Conservation (phyloP, 2,797 vertebrate genomes). For the Aythya fuligula region DNA sequence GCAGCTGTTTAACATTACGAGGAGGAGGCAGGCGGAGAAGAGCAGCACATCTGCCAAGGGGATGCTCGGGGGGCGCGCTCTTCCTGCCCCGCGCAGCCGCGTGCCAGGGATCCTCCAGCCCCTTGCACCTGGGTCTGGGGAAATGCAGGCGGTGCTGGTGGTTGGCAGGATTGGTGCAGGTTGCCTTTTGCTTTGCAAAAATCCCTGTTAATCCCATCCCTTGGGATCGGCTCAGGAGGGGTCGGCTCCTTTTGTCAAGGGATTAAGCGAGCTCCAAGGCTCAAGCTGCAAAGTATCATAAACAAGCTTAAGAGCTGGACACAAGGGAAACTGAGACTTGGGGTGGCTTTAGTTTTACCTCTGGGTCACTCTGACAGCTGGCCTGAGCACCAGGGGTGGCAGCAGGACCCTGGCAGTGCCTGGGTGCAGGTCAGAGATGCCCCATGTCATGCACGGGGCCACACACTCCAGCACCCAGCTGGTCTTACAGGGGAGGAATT, state of each 20-base stretch:
- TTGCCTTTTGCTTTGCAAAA: neutral
- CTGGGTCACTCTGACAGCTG: neutral
- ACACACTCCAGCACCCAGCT: neutral
- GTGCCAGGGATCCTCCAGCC: neutral
- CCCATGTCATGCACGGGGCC: accelerated
- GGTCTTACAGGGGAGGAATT: neutral
- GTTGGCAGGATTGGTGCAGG: accelerated
- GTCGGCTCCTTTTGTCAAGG: slow-evolving; percentile 55
- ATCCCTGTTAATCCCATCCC: slow-evolving; percentile 38
- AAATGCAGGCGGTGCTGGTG: neutral
- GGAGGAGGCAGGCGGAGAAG: neutral
- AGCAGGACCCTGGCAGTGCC: neutral
- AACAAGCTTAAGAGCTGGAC: neutral
- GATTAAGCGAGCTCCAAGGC: slow-evolving; percentile 62
- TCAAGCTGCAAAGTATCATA: slow-evolving; percentile 10
- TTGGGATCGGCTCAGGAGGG: slow-evolving; percentile 58
- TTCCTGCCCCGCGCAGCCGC: neutral
- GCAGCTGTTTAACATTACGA: slow-evolving; percentile 32
- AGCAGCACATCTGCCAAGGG: neutral
- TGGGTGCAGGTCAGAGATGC: neutral
- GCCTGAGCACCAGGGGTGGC: accelerated
- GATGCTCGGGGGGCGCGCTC: neutral
- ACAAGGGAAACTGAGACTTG: neutral
- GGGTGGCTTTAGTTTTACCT: neutral
- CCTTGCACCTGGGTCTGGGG: no score